Conservation (phyloP, 2,888 invertebrate genomes). For the Agriotes lineatus region DNA sequence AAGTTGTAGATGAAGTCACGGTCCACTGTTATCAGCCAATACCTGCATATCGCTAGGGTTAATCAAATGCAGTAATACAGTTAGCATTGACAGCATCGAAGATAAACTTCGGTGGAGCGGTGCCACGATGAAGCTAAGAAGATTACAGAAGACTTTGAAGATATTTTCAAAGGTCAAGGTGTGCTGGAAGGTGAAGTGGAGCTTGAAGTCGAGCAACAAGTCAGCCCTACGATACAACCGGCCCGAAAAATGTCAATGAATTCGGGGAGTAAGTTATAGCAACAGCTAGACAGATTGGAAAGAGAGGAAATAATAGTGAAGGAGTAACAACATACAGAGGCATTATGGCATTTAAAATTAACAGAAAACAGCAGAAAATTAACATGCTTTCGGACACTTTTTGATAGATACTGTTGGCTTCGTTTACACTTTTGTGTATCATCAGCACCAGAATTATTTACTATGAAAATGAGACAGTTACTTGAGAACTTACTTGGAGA, state of each 20-base stretch:
- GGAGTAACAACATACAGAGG: neutral
- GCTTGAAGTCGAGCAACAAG: neutral
- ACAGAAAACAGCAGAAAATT: neutral
- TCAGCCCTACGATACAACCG: neutral
- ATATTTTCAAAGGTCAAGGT: neutral
- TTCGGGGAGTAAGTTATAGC: neutral
- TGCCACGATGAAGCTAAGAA: too few relatives aligned
- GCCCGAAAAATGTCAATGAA: neutral
- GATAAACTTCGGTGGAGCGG: too few relatives aligned
- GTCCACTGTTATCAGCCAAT: too few relatives aligned
- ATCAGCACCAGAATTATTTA: neutral
- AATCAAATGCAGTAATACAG: too few relatives aligned
- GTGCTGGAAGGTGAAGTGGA: neutral
- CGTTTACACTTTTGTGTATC: slow-evolving; percentile 1
- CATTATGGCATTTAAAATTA: neutral
- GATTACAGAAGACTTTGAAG: neutral
- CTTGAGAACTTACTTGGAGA: neutral
- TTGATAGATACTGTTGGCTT: neutral
- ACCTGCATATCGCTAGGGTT: too few relatives aligned
- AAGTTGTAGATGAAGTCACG: neutral
- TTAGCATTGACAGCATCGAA: too few relatives aligned
- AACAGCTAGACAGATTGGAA: neutral
- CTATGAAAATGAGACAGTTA: neutral
- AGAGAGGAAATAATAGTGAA: neutral
- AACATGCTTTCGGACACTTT: neutral